These are phyloP conservation scores for Loriculus beryllinus DNA, from an alignment of 2,797 vertebrate species.

Conservation along the genomic window DNA sequence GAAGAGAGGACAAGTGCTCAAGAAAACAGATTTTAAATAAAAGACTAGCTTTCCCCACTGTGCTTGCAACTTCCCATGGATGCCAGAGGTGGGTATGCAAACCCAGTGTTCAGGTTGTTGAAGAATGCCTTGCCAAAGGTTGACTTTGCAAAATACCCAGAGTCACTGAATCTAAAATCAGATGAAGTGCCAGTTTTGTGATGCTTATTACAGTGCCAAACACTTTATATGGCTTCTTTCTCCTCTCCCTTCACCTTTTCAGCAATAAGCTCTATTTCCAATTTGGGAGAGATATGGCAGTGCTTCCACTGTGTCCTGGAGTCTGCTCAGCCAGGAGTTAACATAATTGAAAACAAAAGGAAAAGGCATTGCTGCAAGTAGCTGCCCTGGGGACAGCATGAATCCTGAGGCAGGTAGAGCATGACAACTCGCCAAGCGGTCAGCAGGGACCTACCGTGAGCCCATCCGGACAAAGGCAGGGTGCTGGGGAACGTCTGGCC, in stretches of 20 bases:
- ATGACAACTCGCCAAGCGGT: neutral
- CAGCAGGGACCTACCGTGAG: neutral
- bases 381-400: neutral
- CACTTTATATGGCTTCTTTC: conserved; percentile 12
- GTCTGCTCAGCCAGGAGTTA: neutral
- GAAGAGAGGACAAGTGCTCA: neutral
- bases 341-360: neutral
- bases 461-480: neutral
- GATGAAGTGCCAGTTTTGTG: neutral
- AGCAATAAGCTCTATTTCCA: neutral
- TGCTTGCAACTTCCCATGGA: neutral
- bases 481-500: neutral
- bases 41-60: neutral
- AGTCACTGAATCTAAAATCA: neutral
- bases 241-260: neutral
- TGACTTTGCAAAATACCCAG: neutral
- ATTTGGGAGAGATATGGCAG: neutral
- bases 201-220: neutral
- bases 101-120: neutral
- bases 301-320: neutral
- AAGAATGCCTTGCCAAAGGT: neutral
- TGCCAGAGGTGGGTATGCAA: neutral
- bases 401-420: neutral
- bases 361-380: neutral
- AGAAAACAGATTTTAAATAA: neutral